Percentiles rank a stretch among this genome's conserved stretches.
phyloP scores from a whole-genome alignment of 1,140 invertebrate genomes.

The Pemphigus obesinymphae region DNA sequence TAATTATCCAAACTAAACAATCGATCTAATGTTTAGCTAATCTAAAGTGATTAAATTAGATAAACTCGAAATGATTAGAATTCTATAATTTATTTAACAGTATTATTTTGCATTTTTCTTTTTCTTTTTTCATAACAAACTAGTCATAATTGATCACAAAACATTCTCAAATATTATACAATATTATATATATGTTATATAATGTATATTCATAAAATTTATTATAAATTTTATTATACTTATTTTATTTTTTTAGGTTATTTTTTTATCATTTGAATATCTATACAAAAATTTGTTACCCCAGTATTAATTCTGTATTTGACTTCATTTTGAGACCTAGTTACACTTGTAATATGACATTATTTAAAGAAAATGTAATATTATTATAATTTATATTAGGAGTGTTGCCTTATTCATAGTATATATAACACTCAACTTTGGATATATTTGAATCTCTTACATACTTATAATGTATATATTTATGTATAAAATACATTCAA shows the following conservation, averaged over 20 bases:
- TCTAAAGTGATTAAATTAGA: neutral
- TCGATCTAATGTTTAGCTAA: constrained; percentile 2
- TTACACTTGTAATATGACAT: neutral
- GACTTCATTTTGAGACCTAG: no score
- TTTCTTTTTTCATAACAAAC: no score
- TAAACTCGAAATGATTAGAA: neutral
- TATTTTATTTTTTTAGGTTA: neutral
- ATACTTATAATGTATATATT: neutral
- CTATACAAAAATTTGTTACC: neutral
- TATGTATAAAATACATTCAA: neutral
- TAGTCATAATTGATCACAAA: constrained; percentile 15
- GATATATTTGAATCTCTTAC: neutral
- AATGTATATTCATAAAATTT: neutral
- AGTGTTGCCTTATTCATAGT: no score
- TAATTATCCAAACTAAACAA: neutral
- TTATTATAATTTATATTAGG: no score
- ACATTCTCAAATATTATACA: neutral
- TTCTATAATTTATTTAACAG: constrained; percentile 14
- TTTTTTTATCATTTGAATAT: neutral
- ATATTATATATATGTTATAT: neutral
- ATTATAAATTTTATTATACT: neutral
- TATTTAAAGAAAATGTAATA: no score
- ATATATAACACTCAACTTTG: neutral
- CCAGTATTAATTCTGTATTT: no score
- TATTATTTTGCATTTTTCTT: constrained; percentile 38